Conservation (phyloP, 2,797 vertebrate genomes). For the Pseudochromis fuscus region DNA sequence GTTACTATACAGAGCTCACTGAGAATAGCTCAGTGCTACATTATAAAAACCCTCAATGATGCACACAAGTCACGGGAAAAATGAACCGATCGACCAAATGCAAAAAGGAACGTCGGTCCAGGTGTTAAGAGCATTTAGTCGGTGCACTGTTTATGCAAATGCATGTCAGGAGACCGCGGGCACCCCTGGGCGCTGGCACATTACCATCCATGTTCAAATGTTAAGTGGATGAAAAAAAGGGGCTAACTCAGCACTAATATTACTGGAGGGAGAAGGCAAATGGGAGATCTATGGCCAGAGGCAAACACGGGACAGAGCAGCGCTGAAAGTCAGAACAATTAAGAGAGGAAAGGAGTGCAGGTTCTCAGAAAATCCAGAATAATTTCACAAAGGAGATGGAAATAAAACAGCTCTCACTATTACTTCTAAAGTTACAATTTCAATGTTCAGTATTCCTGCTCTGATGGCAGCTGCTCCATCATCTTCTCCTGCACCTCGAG, state of each 20-base stretch:
- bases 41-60: constrained; percentile 14
- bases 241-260: constrained; percentile 55
- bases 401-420: too few relatives aligned
- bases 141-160: constrained; percentile 55
- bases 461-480: constrained; percentile 17
- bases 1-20: constrained; percentile 10
- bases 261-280: not conserved
- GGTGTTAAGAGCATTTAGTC: constrained; percentile 43
- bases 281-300: constrained; percentile 2
- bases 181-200: constrained; percentile 27
- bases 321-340: not conserved
- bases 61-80: constrained; percentile 22
- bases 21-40: constrained; percentile 1
- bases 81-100: not conserved
- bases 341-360: not conserved
- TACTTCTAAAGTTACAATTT: not conserved
- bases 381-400: not conserved
- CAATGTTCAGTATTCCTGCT: not conserved
- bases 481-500: not conserved
- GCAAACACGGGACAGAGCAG: constrained; percentile 13
- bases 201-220: constrained; percentile 65
- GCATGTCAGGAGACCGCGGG: constrained; percentile 47
- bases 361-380: not conserved
- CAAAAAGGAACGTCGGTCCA: constrained; percentile 16
- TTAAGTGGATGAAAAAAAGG: constrained; percentile 46